Evolutionary conservation across 2,797 vertebrate genomes (phyloP).

Genomic region (Pogonophryne albipinna): DNA sequence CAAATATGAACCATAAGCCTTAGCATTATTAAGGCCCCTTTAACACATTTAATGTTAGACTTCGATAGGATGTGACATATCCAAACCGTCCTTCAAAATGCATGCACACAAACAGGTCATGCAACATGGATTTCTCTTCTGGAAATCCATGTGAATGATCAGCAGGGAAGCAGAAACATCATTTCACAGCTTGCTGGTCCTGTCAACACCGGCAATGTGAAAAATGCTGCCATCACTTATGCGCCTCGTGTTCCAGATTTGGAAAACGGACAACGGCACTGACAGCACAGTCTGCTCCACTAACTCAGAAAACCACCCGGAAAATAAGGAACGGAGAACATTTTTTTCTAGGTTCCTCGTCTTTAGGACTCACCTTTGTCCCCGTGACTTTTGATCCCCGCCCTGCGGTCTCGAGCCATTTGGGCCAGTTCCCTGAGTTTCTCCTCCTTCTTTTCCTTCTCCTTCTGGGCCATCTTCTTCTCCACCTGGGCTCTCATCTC

Average conservation of each 20-base stretch:
- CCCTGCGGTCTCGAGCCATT: constrained; percentile 94
- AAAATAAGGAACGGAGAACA: background rate
- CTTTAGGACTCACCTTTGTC: constrained; percentile 89
- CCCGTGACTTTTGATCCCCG: constrained; percentile 98
- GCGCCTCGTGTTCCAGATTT: constrained; percentile 43
- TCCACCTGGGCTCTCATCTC: constrained; percentile 99
- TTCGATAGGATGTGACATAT: background rate
- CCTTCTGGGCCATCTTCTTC: constrained; percentile 99
- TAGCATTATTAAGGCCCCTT: background rate
- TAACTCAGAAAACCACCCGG: constrained; percentile 1
- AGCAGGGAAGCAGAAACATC: constrained; percentile 22
- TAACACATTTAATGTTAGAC: no score
- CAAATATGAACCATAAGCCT: background rate
- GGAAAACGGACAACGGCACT: constrained; percentile 16
- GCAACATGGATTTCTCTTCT: constrained; percentile 9
- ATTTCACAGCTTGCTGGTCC: constrained; percentile 55
- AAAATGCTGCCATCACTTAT: constrained; percentile 45
- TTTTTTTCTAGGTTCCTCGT: background rate
- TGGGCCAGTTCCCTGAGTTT: constrained; percentile 96
- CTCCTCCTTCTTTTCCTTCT: constrained; percentile 98
- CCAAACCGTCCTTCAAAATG: constrained; percentile 6
- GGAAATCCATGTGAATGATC: constrained; percentile 34
- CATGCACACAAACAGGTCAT: background rate
- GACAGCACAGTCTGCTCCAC: constrained; percentile 21
- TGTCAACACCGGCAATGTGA: constrained; percentile 42